phyloP scores from a whole-genome alignment of 2,888 invertebrate genomes.

The Bombylius discolor region DNA sequence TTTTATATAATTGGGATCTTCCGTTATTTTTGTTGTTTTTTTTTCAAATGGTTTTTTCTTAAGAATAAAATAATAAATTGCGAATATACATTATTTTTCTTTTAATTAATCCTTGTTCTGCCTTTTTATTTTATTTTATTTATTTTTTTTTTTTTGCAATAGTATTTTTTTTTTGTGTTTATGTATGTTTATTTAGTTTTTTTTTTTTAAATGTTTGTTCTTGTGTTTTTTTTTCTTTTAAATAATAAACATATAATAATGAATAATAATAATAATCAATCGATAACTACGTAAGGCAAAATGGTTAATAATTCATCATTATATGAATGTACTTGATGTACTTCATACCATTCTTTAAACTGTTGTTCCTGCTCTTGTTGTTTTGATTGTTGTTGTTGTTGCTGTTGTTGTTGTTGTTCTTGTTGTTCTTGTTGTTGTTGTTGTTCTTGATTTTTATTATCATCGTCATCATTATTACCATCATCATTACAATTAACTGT shows the following conservation, averaged over 20 bases:
- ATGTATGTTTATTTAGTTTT: no score
- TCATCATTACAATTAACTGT: background rate
- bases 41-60: no score
- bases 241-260: background rate
- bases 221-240: background rate
- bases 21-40: no score
- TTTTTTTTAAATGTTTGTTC: no score
- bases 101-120: no score
- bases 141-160: background rate
- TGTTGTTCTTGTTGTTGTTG: conserved; percentile 15
- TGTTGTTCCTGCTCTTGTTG: conserved; percentile 21
- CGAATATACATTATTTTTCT: no score
- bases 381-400: no score
- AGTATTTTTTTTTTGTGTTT: background rate
- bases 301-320: conserved; percentile 74
- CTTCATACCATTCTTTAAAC: conserved; percentile 89
- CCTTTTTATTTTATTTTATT: background rate
- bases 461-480: background rate
- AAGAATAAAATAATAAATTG: no score
- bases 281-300: conserved; percentile 94
- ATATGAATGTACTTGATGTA: conserved; percentile 57
- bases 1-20: no score
- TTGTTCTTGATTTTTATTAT: conserved; percentile 15
- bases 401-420: conserved; percentile 10
- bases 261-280: conserved; percentile 41